A percentile compares a stretch with the other conserved stretches of the same genome.
Evolutionary conservation across 2,797 vertebrate genomes (phyloP).

Genomic region (Sebastes oblongus): DNA sequence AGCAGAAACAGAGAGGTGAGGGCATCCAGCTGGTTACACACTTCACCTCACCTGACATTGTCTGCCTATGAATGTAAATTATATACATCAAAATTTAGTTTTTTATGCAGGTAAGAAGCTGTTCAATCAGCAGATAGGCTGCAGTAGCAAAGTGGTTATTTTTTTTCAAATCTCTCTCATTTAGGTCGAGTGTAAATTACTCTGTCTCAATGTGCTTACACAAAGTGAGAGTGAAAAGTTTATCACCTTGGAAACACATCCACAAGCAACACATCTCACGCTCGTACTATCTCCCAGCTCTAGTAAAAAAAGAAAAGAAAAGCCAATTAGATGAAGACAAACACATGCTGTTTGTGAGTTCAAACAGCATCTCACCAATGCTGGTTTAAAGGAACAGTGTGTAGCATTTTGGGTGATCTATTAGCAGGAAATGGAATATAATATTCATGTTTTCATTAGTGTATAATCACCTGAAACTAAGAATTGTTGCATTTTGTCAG

Average conservation of each 20-base stretch:
- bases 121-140: neutral
- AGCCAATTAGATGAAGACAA: constrained; percentile 72
- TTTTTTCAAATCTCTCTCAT: neutral
- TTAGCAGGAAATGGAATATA: too few relatives aligned
- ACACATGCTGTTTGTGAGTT: constrained; percentile 54
- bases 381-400: neutral
- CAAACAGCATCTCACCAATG: constrained; percentile 16
- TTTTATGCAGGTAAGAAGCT: constrained; percentile 1
- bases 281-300: constrained; percentile 59
- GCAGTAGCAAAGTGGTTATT: neutral
- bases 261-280: constrained; percentile 66
- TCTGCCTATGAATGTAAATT: neutral
- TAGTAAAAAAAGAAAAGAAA: constrained; percentile 26
- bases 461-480: too few relatives aligned
- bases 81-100: neutral
- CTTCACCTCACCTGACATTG: constrained; percentile 48
- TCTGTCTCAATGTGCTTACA: neutral
- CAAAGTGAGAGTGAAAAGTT: constrained; percentile 77
- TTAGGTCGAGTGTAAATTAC: neutral
- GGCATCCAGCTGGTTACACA: constrained; percentile 62
- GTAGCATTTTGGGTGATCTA: too few relatives aligned
- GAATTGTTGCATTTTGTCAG: too few relatives aligned
- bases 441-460: too few relatives aligned
- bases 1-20: constrained; percentile 43
- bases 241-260: constrained; percentile 83